Evolutionary conservation across 1,140 invertebrate species (phyloP), one percentile per base, ranked within the genome.

Genomic region (Ephestia elutella): DNA sequence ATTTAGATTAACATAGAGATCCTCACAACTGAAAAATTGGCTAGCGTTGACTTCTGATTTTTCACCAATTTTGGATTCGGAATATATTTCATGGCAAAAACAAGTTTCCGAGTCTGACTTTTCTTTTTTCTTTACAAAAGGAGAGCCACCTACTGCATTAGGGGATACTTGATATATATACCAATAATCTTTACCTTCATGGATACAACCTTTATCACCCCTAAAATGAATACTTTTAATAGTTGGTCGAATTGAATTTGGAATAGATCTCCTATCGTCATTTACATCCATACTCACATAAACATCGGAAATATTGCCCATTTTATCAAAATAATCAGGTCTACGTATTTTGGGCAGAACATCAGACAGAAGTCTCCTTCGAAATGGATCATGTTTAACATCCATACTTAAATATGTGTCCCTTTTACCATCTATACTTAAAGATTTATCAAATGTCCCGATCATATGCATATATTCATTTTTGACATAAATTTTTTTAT

Each of bases 111-210:
- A 60, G 17, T 65, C 68, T 21, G 60, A 56, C 62, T 66, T 73
- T 32, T 64, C 38, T 60, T 65, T 78, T 18, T 21, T 71, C 56
- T 57, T 73, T 11, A 63, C 49, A 59, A 81, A 80, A n/a, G 78
- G 80, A 54, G 69, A 69, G 10, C 17, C 64, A 54, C 69, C 35
- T 7, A 65, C 0, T 2, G 66, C 54, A 7, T 63, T 48, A 7
- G 71, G 71, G 62, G 80, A 66, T 49, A 80, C 30, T 49, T 65
- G 63, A 17, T 75, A 71, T 59, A 65, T 57, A 62, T 83, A 80
- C 4, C 56, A 54, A 44, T 73, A 72, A n/a, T 75, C 66, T n/a
- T 9, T 57, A 11, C 51, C 9, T 51, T 68, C 64, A 62, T 72
- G 72, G 35, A 74, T 54, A 53, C 80, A 83, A 25, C 73, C 66